Conservation (phyloP, 2,888 invertebrate species). For the Tryphoninae sp. region DNA sequence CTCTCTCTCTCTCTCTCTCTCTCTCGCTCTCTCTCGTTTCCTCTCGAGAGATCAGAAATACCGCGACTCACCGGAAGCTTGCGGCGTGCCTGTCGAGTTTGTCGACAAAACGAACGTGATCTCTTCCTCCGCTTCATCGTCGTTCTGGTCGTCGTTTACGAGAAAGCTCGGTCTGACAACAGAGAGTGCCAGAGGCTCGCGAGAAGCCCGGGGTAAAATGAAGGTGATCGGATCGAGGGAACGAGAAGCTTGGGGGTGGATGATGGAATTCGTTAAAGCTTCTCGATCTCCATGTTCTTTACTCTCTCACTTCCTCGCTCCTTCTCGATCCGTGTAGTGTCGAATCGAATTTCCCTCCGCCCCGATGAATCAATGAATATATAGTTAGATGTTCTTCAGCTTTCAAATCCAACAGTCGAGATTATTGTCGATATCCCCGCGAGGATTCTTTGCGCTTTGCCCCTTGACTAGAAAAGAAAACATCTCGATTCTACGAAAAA, state of each 20-base stretch:
- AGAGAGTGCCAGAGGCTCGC: conserved; percentile 1
- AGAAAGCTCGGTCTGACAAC: conserved; percentile 39
- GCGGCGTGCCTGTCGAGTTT: conserved; percentile 48
- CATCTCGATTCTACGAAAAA: not conserved
- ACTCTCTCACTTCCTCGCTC: conserved; percentile 1
- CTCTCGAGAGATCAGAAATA: conserved; percentile 49
- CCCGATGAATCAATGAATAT: conserved; percentile 46
- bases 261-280: conserved; percentile 51
- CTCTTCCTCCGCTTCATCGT: conserved; percentile 28
- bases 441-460: not conserved
- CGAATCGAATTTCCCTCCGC: conserved; percentile 44
- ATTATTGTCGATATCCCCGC: conserved; percentile 5
- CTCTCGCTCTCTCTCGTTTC: conserved; percentile 37
- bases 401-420: conserved; percentile 14
- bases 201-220: conserved; percentile 25
- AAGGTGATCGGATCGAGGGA: not conserved
- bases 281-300: not conserved
- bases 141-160: conserved; percentile 37
- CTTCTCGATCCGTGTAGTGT: conserved; percentile 6
- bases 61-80: conserved; percentile 53
- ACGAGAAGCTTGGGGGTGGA: conserved; percentile 3
- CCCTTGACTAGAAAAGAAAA: conserved; percentile 15
- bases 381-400: conserved; percentile 20
- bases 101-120: conserved; percentile 45
- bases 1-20: conserved; percentile 25